Base-by-base conservation (phyloP, 2,797 vertebrate genomes). In the Arnoldichthys spilopterus region DNA sequence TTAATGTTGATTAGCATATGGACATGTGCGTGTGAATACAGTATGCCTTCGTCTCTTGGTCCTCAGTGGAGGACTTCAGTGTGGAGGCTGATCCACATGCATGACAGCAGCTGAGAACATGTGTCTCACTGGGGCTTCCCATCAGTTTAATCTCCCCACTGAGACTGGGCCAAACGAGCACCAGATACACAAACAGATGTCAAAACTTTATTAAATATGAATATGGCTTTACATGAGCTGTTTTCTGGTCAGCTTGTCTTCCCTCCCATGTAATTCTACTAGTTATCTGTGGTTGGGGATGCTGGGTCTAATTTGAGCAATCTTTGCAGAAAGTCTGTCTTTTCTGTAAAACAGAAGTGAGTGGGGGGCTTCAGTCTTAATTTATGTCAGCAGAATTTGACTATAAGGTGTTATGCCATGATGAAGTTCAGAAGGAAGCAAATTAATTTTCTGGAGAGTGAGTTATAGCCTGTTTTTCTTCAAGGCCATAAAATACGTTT, bases 151-250 rank as follows among this genome's bases (percentile, higher is more conserved):
- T 80, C 69, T 69, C 71, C 74, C 37, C 24, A 4, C 56, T 49
- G 72, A 67, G 68, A 71, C 37, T 11, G 15, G 56, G 37, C n/a
- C 32, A 59, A 83, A 76, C 32, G 28, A 73, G 73, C 45, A 49
- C 40, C 56, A 49, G 53, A 54, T 72, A 73, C 68, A 68, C 37
- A 56, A 76, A 72, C 78, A 83, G 76, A 76, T 82, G 83, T 74
- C 73, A 71, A 75, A 78, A 59, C 62, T 56, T 81, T 80, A 77
- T 80, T 68, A 80, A 80, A 72, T 68, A 78, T 78, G 47, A 26
- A 69, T 53, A n/a, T 71, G 72, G 64, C 61, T 76, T 77, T 79
- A 22, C 68, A 77, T 82, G 30, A 56, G 49, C 62, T 40, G 7
- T 30, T 32, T 68, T 66, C 66, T 75, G 43, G 56, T 79, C 58